These are phyloP conservation scores for Eubasilissa regina DNA, from an alignment of 1,140 invertebrate genomes.

Conservation along the genomic window DNA sequence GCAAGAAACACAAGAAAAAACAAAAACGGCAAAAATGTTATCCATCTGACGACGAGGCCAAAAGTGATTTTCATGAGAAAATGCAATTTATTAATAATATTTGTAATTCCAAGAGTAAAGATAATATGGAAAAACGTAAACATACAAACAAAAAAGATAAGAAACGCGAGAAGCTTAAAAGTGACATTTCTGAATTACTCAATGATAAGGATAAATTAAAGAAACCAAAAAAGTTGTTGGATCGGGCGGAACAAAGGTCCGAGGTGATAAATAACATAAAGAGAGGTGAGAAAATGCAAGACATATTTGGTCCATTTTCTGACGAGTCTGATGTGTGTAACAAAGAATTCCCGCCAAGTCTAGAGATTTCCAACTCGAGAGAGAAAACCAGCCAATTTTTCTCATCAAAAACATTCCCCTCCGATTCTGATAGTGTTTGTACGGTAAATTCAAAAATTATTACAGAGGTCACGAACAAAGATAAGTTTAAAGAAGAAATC, in stretches of 20 bases:
- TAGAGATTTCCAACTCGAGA: slow-evolving; percentile 45
- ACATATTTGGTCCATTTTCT: slow-evolving; percentile 89
- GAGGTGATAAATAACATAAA: slow-evolving; percentile 66
- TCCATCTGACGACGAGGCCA: slow-evolving; percentile 74
- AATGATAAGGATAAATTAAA: slow-evolving; percentile 75
- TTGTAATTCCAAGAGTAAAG: slow-evolving; percentile 65
- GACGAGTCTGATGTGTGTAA: slow-evolving; percentile 76
- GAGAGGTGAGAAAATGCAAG: slow-evolving; percentile 86
- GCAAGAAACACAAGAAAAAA: slow-evolving; percentile 88
- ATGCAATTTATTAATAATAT: slow-evolving; percentile 52
- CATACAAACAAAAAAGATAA: slow-evolving; percentile 82
- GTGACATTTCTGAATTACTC: slow-evolving; percentile 72
- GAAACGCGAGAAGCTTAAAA: slow-evolving; percentile 78
- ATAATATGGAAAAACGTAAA: slow-evolving; percentile 75
- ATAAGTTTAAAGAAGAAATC: slow-evolving; percentile 71
- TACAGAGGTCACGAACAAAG: slow-evolving; percentile 64
- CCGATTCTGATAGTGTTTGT: slow-evolving; percentile 49
- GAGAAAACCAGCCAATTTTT: slow-evolving; percentile 53
- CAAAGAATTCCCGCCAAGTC: slow-evolving; percentile 40
- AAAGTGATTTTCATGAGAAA: slow-evolving; percentile 60
- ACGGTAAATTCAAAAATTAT: slow-evolving; percentile 57
- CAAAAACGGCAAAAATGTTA: slow-evolving; percentile 84
- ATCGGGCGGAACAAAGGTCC: slow-evolving; percentile 58
- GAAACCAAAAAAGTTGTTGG: slow-evolving; percentile 68
- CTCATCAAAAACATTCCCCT: slow-evolving; percentile 44